Conservation (phyloP, 2,113 vertebrate species). For the Hemiscyllium ocellatum region DNA sequence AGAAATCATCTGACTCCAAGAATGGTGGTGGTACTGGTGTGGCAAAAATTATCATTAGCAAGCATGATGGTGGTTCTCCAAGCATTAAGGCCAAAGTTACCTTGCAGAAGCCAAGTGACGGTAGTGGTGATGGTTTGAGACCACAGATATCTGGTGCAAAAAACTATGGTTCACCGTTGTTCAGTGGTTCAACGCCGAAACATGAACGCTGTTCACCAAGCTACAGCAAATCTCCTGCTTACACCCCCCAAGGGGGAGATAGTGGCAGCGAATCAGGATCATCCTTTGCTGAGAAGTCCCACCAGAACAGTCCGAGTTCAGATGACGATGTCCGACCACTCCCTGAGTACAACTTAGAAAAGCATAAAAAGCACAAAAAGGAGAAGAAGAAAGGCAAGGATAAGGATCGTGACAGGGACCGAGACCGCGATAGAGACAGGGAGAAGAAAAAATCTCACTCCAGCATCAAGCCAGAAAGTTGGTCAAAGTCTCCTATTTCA, state of each 20-base stretch:
- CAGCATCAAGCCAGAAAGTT: conserved; percentile 81
- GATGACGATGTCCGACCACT: conserved; percentile 79
- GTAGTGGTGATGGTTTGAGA: conserved; percentile 74
- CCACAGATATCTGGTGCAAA: conserved; percentile 85
- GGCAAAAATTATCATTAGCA: conserved; percentile 97
- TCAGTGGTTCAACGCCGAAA: conserved; percentile 93
- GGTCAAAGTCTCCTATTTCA: conserved; percentile 88
- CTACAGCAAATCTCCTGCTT: conserved; percentile 92
- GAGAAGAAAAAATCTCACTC: conserved; percentile 87
- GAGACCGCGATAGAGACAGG: conserved; percentile 79
- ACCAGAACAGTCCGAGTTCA: conserved; percentile 95
- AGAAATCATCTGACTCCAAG: conserved; percentile 83
- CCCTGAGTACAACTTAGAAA: conserved; percentile 81
- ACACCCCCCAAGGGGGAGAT: conserved; percentile 88
- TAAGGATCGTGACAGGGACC: conserved; percentile 68
- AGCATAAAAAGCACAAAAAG: conserved; percentile 98
- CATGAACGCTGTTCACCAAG: conserved; percentile 96
- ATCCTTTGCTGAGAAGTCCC: conserved; percentile 87
- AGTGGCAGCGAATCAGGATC: conserved; percentile 96
- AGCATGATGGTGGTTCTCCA: conserved; percentile 90
- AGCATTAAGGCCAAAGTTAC: conserved; percentile 97
- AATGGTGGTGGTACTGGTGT: conserved; percentile 73
- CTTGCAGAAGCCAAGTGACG: conserved; percentile 85
- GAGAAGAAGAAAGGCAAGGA: conserved; percentile 95
- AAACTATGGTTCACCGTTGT: conserved; percentile 82